phyloP scores from a whole-genome alignment of 2,888 invertebrate genomes.

The Scaptomyza parva region DNA sequence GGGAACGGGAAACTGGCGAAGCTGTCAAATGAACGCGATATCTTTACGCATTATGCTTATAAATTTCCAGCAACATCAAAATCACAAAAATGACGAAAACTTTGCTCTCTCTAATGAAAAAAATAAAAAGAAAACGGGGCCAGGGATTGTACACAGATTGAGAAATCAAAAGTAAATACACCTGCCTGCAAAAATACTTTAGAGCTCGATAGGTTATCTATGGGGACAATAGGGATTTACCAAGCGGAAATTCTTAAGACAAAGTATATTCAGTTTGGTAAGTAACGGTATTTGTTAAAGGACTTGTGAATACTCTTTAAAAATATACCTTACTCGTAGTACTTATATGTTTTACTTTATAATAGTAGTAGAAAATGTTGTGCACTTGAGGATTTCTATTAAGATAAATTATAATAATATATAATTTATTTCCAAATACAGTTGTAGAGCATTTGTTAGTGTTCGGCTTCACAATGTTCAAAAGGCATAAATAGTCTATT shows the following conservation, averaged over 20 bases:
- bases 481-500: slow-evolving; percentile 2
- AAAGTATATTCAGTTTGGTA: slow-evolving; percentile 7
- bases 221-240: slow-evolving; percentile 17
- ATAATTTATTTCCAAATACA: neutral
- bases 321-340: too few relatives aligned
- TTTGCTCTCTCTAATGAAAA: slow-evolving; percentile 46
- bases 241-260: neutral
- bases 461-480: slow-evolving; percentile 12
- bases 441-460: slow-evolving; percentile 8
- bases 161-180: slow-evolving; percentile 45
- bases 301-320: slow-evolving; percentile 11
- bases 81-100: slow-evolving; percentile 2
- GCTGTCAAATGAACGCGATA: slow-evolving; percentile 77
- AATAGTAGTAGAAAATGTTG: too few relatives aligned
- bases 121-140: too few relatives aligned
- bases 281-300: neutral
- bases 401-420: too few relatives aligned
- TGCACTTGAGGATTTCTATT: too few relatives aligned
- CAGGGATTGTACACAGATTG: slow-evolving; percentile 45
- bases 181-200: slow-evolving; percentile 34
- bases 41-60: slow-evolving; percentile 78
- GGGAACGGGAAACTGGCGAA: slow-evolving; percentile 56
- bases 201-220: slow-evolving; percentile 39
- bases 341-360: too few relatives aligned
- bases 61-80: slow-evolving; percentile 51